phyloP scores from a whole-genome alignment of 2,888 invertebrate species.

The Arrhopalites spinosus region DNA sequence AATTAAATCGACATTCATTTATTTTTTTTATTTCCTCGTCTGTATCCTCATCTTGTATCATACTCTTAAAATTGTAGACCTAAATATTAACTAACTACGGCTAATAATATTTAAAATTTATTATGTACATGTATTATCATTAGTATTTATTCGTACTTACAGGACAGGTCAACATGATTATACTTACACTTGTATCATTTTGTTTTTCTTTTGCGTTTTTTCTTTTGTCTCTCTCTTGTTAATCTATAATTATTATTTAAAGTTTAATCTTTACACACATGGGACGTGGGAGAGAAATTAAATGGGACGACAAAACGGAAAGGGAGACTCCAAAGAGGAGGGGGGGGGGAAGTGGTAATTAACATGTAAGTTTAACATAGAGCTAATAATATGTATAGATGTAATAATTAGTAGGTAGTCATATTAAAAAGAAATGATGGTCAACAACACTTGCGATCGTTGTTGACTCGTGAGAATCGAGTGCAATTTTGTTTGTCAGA shows the following conservation, averaged over 20 bases:
- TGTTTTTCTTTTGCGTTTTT: conserved; percentile 9
- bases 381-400: not conserved
- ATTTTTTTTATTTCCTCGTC: not conserved
- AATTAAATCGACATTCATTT: not conserved
- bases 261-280: no score
- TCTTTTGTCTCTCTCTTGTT: not conserved
- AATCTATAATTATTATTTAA: not conserved
- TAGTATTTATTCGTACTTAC: conserved; percentile 4
- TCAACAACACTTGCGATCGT: conserved; percentile 37
- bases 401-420: not conserved
- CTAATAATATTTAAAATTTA: not conserved
- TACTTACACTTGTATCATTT: not conserved
- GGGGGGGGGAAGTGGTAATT: not conserved
- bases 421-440: conserved; percentile 7
- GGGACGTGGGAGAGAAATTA: no score
- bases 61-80: no score
- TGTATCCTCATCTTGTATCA: no score
- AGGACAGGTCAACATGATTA: not conserved
- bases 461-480: conserved; percentile 36
- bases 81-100: no score
- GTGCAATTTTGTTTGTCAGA: conserved; percentile 38
- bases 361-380: not conserved
- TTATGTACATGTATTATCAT: not conserved
- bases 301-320: not conserved
- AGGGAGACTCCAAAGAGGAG: not conserved